A percentile compares a stretch with the other conserved stretches of the same genome.
phyloP scores from a whole-genome alignment of 2,888 invertebrate species.

The Villa cingulata region DNA sequence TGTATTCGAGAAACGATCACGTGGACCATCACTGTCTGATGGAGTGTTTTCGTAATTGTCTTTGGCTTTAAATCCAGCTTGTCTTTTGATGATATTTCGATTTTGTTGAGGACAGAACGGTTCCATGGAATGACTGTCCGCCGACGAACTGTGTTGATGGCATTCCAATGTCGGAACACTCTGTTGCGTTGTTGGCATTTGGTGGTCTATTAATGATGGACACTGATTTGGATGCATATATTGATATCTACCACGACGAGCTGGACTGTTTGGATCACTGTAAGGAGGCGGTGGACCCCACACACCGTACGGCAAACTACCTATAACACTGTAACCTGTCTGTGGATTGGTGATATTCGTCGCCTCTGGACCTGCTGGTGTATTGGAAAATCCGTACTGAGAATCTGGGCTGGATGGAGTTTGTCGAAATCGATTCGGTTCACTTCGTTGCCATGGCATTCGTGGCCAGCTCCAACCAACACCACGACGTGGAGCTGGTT shows the following conservation, averaged over 20 bases:
- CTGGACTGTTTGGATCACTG: constrained; percentile 63
- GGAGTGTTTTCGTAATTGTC: constrained; percentile 44
- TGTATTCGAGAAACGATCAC: constrained; percentile 41
- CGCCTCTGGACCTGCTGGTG: constrained; percentile 20
- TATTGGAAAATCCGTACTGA: constrained; percentile 60
- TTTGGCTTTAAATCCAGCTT: constrained; percentile 29
- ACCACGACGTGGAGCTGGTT: constrained; percentile 18
- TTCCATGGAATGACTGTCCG: constrained; percentile 20
- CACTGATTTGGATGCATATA: constrained; percentile 21
- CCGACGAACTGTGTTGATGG: constrained; percentile 18
- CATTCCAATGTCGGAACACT: constrained; percentile 17
- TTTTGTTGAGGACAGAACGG: constrained; percentile 19
- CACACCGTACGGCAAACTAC: constrained; percentile 44
- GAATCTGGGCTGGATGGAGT: constrained; percentile 62
- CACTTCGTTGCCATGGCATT: constrained; percentile 54
- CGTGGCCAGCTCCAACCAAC: constrained; percentile 56
- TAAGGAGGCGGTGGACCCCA: constrained; percentile 88
- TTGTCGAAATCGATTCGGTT: constrained; percentile 41
- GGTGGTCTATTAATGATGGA: constrained; percentile 18
- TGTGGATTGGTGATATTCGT: constrained; percentile 19
- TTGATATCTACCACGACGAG: constrained; percentile 39
- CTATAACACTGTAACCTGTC: constrained; percentile 43
- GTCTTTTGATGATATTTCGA: constrained; percentile 27
- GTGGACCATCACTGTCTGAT: constrained; percentile 35
- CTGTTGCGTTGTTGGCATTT: constrained; percentile 15